Evolutionary conservation across 2,888 invertebrate species (phyloP).

Genomic region (Osmoderma eremita): DNA sequence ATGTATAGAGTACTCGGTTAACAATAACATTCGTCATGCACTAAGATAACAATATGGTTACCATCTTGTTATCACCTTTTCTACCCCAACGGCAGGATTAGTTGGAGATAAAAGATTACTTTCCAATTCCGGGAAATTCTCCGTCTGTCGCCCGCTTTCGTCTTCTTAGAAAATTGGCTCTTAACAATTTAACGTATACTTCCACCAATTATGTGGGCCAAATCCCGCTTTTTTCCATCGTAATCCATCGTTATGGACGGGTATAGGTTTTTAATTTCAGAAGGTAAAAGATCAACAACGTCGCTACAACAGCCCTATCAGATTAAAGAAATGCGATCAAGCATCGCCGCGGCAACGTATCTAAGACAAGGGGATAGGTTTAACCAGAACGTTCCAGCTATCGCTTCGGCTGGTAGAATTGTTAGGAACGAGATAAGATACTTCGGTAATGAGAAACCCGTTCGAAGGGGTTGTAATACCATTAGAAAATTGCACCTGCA

Average conservation of each 20-base stretch:
- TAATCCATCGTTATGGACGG: too few relatives aligned
- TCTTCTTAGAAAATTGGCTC: constrained; percentile 16
- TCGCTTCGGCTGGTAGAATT: not conserved
- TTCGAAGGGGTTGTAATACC: constrained; percentile 42
- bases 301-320: too few relatives aligned
- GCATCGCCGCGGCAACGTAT: too few relatives aligned
- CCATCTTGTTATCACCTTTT: not conserved
- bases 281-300: too few relatives aligned
- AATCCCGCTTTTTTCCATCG: not conserved
- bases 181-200: constrained; percentile 10
- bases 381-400: too few relatives aligned
- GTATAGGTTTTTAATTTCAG: too few relatives aligned
- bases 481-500: constrained; percentile 50
- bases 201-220: constrained; percentile 5
- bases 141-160: constrained; percentile 6
- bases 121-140: constrained; percentile 1
- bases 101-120: constrained; percentile 8
- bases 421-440: constrained; percentile 31
- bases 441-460: constrained; percentile 41
- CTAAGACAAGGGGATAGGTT: too few relatives aligned
- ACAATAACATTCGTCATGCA: not conserved
- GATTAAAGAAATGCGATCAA: too few relatives aligned
- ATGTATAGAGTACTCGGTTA: not conserved
- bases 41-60: not conserved
- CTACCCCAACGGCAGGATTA: not conserved